These are phyloP conservation scores for Oreonectes daqikongensis DNA, from an alignment of 2,797 vertebrate species.

Conservation along the genomic window DNA sequence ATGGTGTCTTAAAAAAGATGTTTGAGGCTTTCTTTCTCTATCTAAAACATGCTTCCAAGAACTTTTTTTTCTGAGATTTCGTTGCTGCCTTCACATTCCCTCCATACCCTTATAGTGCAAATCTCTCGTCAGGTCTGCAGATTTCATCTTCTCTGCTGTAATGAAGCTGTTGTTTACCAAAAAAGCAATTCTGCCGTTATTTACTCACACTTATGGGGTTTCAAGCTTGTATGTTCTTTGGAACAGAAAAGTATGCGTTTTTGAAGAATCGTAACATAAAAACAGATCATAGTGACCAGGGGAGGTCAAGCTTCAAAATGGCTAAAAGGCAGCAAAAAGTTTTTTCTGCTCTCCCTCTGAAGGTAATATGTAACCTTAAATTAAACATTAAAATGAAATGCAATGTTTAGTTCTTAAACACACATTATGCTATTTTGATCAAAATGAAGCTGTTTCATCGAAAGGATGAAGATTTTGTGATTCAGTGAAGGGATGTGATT, in stretches of 20 bases:
- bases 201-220: background rate
- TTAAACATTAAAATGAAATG: background rate
- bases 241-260: background rate
- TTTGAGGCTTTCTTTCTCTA: conserved; percentile 47
- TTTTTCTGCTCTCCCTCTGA: too few relatives aligned
- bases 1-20: conserved; percentile 25
- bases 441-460: too few relatives aligned
- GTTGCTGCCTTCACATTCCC: conserved; percentile 6
- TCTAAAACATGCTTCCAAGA: conserved; percentile 47
- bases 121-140: background rate
- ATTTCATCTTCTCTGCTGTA: conserved; percentile 29
- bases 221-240: background rate
- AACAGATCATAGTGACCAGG: background rate
- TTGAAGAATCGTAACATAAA: background rate
- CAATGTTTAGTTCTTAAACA: background rate
- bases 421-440: background rate
- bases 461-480: too few relatives aligned
- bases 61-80: conserved; percentile 3
- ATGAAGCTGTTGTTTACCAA: background rate
- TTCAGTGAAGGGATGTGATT: background rate
- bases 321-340: background rate
- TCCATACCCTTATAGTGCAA: conserved; percentile 35
- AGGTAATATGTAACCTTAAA: too few relatives aligned
- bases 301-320: background rate
- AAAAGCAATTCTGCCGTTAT: background rate